phyloP scores from a whole-genome alignment of 1,140 invertebrate species.

The Campoletis sonorensis region DNA sequence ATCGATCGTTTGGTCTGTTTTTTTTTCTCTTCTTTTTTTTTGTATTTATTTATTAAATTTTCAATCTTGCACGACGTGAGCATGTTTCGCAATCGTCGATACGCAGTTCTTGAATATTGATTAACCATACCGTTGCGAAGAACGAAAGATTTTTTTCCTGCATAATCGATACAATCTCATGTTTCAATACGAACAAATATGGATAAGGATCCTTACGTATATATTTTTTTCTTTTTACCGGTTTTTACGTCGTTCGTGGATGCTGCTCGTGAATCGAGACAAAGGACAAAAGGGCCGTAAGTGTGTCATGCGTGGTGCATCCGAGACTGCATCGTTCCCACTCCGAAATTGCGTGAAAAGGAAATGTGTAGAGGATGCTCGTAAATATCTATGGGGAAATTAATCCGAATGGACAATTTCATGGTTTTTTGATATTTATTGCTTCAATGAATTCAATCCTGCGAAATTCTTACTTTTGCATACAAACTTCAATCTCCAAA shows the following conservation, averaged over 20 bases:
- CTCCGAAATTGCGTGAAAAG: not conserved
- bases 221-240: not conserved
- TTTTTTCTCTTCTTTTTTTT: too few relatives aligned
- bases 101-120: not conserved
- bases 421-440: too few relatives aligned
- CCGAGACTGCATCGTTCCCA: not conserved
- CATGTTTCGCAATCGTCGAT: constrained; percentile 20
- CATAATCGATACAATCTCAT: constrained; percentile 5
- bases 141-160: not conserved
- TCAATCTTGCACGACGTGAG: not conserved
- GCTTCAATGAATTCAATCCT: too few relatives aligned
- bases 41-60: not conserved
- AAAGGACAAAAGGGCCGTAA: constrained; percentile 16
- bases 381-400: too few relatives aligned
- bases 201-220: not conserved
- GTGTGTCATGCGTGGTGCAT: constrained; percentile 23
- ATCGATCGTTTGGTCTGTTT: not conserved
- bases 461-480: too few relatives aligned
- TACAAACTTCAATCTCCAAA: too few relatives aligned
- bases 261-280: not conserved
- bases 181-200: not conserved
- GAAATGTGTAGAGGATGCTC: not conserved
- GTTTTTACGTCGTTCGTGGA: not conserved
- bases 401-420: too few relatives aligned
- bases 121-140: constrained; percentile 1